These are phyloP conservation scores for Gavialis gangeticus DNA, from an alignment of 2,113 vertebrate species.

Conservation along the genomic window DNA sequence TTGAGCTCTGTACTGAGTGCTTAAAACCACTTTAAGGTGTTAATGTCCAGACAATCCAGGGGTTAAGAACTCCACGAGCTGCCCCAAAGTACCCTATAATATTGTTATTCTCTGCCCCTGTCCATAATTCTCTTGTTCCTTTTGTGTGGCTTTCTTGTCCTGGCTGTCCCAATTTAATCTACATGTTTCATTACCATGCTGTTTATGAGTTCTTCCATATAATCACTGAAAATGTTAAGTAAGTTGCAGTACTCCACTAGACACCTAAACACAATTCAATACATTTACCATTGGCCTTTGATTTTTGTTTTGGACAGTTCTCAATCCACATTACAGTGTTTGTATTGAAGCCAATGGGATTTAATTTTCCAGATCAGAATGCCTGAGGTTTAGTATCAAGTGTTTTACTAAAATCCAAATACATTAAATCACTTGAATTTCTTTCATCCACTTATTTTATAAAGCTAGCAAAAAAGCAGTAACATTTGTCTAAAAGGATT, in stretches of 20 bases:
- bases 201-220: neutral
- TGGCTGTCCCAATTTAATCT: neutral
- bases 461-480: neutral
- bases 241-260: neutral
- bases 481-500: slow-evolving; percentile 13
- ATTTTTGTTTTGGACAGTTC: neutral
- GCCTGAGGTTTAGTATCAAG: neutral
- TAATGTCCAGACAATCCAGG: too few relatives aligned
- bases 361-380: neutral
- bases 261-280: neutral
- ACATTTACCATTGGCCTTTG: neutral
- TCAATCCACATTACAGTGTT: neutral
- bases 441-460: neutral
- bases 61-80: too few relatives aligned
- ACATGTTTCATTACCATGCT: neutral
- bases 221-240: neutral
- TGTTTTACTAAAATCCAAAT: neutral
- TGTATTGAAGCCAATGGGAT: neutral
- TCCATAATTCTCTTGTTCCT: neutral
- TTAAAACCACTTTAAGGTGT: too few relatives aligned
- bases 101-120: neutral
- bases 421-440: neutral
- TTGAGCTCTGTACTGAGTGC: too few relatives aligned
- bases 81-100: neutral
- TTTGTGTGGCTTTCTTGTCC: neutral